Evolutionary conservation across 1,140 invertebrate genomes (phyloP).

Genomic region (Drosophila mauritiana): DNA sequence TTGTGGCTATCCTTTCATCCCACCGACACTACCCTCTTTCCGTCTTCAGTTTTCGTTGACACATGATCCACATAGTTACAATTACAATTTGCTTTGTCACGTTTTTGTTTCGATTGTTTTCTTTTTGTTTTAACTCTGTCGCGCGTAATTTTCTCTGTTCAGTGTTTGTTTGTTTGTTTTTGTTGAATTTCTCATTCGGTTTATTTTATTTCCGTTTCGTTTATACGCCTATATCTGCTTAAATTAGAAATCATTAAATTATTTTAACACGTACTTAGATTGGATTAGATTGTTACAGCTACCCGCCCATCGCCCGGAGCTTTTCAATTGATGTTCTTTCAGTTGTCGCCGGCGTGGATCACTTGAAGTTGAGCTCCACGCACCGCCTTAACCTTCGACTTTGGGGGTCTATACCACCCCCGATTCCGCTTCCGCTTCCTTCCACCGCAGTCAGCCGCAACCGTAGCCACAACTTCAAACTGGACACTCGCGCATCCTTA

Average conservation of each 20-base stretch:
- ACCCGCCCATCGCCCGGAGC: slow-evolving; percentile 76
- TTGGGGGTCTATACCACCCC: not conserved
- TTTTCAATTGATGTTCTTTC: slow-evolving; percentile 44
- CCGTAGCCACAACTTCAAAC: slow-evolving; percentile 26
- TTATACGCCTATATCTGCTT: slow-evolving; percentile 72
- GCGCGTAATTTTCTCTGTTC: slow-evolving; percentile 26
- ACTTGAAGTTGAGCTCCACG: slow-evolving; percentile 66
- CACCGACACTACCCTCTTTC: slow-evolving; percentile 9
- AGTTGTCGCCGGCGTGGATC: slow-evolving; percentile 59
- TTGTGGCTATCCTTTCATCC: slow-evolving; percentile 43
- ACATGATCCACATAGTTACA: slow-evolving; percentile 53
- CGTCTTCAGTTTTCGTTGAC: slow-evolving; percentile 51
- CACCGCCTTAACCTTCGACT: slow-evolving; percentile 55
- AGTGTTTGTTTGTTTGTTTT: slow-evolving; percentile 48
- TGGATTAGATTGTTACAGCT: slow-evolving; percentile 83
- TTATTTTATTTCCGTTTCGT: slow-evolving; percentile 62
- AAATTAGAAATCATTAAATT: slow-evolving; percentile 82
- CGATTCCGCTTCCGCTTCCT: not conserved
- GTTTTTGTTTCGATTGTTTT: slow-evolving; percentile 52
- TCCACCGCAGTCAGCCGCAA: slow-evolving; percentile 24
- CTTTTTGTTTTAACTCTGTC: slow-evolving; percentile 30
- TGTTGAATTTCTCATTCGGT: slow-evolving; percentile 39
- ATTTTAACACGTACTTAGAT: slow-evolving; percentile 82
- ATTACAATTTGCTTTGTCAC: slow-evolving; percentile 73
- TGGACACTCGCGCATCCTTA: not conserved